These are phyloP conservation scores for Trichonephila inaurata DNA, from an alignment of 1,140 invertebrate species.

Conservation along the genomic window DNA sequence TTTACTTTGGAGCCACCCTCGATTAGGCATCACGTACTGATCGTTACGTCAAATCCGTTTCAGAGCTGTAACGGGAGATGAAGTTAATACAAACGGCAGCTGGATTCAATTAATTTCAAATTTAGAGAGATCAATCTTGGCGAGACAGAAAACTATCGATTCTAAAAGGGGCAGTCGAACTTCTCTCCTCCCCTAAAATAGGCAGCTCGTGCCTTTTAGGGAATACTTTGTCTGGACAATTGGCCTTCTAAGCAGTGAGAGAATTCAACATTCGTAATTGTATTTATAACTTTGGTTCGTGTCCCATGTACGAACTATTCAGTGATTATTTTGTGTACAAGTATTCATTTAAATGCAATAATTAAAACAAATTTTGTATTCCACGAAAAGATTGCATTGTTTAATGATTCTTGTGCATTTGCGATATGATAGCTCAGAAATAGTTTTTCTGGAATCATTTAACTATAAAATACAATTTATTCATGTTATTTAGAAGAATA, in stretches of 20 bases:
- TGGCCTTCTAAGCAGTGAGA: not conserved
- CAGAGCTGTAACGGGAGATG: not conserved
- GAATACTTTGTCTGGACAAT: slow-evolving; percentile 2
- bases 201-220: not conserved
- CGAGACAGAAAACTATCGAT: slow-evolving; percentile 63
- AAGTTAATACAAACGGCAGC: slow-evolving; percentile 68
- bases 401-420: not conserved
- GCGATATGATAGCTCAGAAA: too few species aligned
- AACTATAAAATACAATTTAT: too few species aligned
- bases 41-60: not conserved
- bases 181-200: not conserved
- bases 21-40: slow-evolving; percentile 13
- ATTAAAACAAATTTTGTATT: not conserved
- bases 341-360: not conserved
- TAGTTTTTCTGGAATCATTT: too few species aligned
- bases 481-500: too few species aligned
- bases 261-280: not conserved
- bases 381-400: not conserved
- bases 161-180: slow-evolving; percentile 1
- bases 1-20: not conserved
- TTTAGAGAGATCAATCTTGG: slow-evolving; percentile 70
- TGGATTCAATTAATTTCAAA: slow-evolving; percentile 71
- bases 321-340: not conserved
- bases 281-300: not conserved
- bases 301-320: not conserved